A percentile compares a stretch with the other conserved stretches of the same genome.
phyloP scores from a whole-genome alignment of 1,140 invertebrate genomes.

The Drosophila setifemur region DNA sequence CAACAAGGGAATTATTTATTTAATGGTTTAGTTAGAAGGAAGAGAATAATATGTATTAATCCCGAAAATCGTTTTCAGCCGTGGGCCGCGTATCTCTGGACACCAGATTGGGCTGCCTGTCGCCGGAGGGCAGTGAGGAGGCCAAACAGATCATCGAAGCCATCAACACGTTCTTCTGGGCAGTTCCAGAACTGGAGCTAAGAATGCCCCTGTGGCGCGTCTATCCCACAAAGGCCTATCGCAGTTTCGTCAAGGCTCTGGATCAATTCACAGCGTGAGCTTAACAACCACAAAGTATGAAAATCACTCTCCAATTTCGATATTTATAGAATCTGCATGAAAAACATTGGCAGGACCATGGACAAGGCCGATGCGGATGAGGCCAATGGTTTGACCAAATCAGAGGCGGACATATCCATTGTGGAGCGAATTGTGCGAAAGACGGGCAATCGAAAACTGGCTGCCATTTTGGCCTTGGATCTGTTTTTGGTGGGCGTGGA shows the following conservation, averaged over 20 bases:
- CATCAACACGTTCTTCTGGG: slow-evolving; percentile 91
- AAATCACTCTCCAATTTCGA: not conserved
- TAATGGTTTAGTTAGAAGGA: no score
- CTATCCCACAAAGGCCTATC: slow-evolving; percentile 89
- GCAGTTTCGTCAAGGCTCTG: slow-evolving; percentile 88
- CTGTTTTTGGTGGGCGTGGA: slow-evolving; percentile 94
- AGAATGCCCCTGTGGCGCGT: slow-evolving; percentile 91
- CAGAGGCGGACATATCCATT: slow-evolving; percentile 84
- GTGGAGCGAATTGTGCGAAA: slow-evolving; percentile 86
- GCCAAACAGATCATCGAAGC: slow-evolving; percentile 89
- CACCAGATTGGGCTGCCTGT: slow-evolving; percentile 89
- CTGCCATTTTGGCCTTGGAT: slow-evolving; percentile 90
- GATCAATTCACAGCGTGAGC: slow-evolving; percentile 88
- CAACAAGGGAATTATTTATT: no score
- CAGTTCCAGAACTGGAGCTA: slow-evolving; percentile 90
- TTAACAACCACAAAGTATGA: not conserved
- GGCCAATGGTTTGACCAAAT: slow-evolving; percentile 63
- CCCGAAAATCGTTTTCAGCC: slow-evolving; percentile 83
- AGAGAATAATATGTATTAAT: no score
- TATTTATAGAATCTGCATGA: slow-evolving; percentile 85
- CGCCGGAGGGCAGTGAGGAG: slow-evolving; percentile 85
- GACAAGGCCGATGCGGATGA: slow-evolving; percentile 82
- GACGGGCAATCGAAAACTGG: slow-evolving; percentile 87
- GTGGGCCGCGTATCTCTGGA: slow-evolving; percentile 91
- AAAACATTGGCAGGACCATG: slow-evolving; percentile 84